These are phyloP conservation scores for Gadus chalcogrammus DNA, from an alignment of 2,113 vertebrate species.

Conservation along the genomic window DNA sequence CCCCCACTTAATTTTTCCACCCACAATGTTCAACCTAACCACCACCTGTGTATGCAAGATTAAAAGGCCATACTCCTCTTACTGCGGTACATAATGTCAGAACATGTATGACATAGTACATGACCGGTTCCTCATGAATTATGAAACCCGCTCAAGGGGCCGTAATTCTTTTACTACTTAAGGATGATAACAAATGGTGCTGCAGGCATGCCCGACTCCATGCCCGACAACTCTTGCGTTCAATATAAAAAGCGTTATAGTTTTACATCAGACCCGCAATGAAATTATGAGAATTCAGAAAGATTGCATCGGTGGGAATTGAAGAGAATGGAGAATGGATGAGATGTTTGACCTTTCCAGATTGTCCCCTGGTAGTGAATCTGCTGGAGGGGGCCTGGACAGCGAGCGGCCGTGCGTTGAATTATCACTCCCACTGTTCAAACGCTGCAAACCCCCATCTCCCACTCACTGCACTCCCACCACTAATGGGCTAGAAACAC, in stretches of 20 bases:
- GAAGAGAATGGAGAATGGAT: slow-evolving; percentile 53
- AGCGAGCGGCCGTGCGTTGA: slow-evolving; percentile 59
- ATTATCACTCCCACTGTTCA: slow-evolving; percentile 67
- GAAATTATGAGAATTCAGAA: slow-evolving; percentile 57
- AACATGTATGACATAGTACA: too few species aligned
- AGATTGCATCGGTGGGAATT: slow-evolving; percentile 60
- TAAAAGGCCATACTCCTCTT: too few species aligned
- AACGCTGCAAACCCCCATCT: slow-evolving; percentile 47
- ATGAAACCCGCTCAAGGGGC: too few species aligned
- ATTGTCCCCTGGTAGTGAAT: slow-evolving; percentile 66
- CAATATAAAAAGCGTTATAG: slow-evolving; percentile 22
- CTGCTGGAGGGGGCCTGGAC: slow-evolving; percentile 59
- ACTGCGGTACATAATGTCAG: too few species aligned
- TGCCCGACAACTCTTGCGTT: not conserved
- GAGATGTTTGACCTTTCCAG: slow-evolving; percentile 72
- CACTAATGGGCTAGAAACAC: slow-evolving; percentile 58
- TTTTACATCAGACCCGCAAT: slow-evolving; percentile 58
- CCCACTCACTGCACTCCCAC: slow-evolving; percentile 57
- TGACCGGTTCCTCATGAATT: too few species aligned
- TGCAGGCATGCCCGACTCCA: too few species aligned
- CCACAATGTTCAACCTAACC: too few species aligned
- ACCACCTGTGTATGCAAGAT: too few species aligned
- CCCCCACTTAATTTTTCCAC: too few species aligned
- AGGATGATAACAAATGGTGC: too few species aligned
- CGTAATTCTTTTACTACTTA: too few species aligned